These are phyloP conservation scores for Benthosema pterotum DNA, from an alignment of 2,797 vertebrate genomes.

Conservation along the genomic window DNA sequence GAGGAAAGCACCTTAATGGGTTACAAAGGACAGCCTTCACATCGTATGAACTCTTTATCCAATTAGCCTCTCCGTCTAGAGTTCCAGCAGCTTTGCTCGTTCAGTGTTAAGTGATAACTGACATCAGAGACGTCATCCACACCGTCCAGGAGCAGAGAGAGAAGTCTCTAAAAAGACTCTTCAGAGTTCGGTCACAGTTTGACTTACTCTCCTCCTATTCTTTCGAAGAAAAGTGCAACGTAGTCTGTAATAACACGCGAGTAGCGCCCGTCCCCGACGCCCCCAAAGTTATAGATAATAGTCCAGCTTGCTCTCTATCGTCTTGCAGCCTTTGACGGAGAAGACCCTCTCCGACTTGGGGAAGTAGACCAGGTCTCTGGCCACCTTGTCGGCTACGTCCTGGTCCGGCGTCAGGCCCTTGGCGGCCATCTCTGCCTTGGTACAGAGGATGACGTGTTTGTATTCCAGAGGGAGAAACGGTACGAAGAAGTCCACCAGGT, in stretches of 20 bases:
- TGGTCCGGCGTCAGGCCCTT: conserved; percentile 32
- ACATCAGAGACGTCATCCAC: conserved; percentile 21
- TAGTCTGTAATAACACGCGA: conserved; percentile 29
- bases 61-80: background rate
- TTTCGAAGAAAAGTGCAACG: conserved; percentile 53
- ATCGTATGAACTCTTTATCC: conserved; percentile 32
- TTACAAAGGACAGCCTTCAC: conserved; percentile 20
- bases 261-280: background rate
- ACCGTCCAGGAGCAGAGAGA: conserved; percentile 11
- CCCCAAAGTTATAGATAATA: conserved; percentile 72
- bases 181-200: conserved; percentile 23
- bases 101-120: conserved; percentile 35
- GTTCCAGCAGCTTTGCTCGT: conserved; percentile 1
- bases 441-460: conserved; percentile 86
- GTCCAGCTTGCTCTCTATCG: conserved; percentile 86
- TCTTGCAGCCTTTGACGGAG: conserved; percentile 93
- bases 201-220: conserved; percentile 30
- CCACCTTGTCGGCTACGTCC: conserved; percentile 76
- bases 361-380: conserved; percentile 85
- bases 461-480: conserved; percentile 94
- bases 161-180: conserved; percentile 6
- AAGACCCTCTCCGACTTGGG: conserved; percentile 87
- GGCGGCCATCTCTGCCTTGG: conserved; percentile 82
- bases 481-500: conserved; percentile 92
- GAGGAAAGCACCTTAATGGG: conserved; percentile 11